Conservation (phyloP, 1,140 invertebrate species). For the Drosophila orosa region DNA sequence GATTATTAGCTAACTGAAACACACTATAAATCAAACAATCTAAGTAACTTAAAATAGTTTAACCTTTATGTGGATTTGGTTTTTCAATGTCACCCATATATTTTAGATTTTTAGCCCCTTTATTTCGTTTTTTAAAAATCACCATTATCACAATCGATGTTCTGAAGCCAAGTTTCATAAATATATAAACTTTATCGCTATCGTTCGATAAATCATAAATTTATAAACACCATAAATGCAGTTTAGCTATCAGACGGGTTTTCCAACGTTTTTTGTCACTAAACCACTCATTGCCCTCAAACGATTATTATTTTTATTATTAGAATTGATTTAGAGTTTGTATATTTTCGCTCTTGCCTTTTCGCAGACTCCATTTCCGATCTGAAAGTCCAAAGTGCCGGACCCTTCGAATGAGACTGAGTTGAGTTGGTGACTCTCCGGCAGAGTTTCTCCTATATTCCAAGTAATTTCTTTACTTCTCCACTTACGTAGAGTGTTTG, state of each 20-base stretch:
- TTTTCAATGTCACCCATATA: neutral
- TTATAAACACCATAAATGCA: neutral
- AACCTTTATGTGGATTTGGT: too few species aligned
- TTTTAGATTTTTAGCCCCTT: neutral
- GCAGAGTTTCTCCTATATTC: neutral
- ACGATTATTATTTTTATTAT: too few species aligned
- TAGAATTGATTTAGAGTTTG: neutral
- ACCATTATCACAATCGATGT: neutral
- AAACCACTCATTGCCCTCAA: neutral
- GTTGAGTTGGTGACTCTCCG: neutral
- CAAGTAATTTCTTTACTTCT: neutral
- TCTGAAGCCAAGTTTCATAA: neutral
- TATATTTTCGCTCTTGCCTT: neutral
- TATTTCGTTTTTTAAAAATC: too few species aligned
- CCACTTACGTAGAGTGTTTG: conserved; percentile 20
- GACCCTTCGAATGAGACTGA: neutral
- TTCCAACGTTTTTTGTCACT: neutral
- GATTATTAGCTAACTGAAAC: neutral
- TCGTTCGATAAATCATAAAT: too few species aligned
- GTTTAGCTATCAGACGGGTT: neutral
- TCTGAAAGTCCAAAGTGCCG: neutral
- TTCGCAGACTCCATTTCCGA: conserved; percentile 3
- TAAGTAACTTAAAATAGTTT: neutral
- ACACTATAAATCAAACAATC: neutral
- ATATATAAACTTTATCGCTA: neutral